phyloP scores from a whole-genome alignment of 2,113 vertebrate genomes.

The Copsychus sechellarum region DNA sequence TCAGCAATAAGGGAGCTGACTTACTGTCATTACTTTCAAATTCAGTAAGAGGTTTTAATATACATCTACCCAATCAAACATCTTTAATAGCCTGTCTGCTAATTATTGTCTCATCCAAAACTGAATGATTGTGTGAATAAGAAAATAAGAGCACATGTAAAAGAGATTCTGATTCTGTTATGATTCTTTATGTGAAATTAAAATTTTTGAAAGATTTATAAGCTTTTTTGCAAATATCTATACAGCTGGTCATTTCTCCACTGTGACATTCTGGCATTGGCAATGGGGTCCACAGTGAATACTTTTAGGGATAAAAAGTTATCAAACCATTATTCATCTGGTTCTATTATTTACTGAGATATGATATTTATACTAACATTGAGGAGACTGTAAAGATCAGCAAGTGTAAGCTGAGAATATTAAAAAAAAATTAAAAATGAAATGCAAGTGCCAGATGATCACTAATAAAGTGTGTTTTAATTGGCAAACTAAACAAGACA shows the following conservation, averaged over 20 bases:
- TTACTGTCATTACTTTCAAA: not conserved
- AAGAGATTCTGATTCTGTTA: not conserved
- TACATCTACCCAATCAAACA: not conserved
- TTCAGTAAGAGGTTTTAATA: accelerated
- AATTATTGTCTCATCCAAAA: not conserved
- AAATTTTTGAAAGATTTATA: not conserved
- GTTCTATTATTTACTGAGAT: not conserved
- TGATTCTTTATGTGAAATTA: not conserved
- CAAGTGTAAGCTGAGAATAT: not conserved
- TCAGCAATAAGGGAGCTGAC: not conserved
- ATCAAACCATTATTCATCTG: not conserved
- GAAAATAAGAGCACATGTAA: not conserved
- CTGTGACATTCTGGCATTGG: not conserved
- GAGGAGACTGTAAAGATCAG: not conserved
- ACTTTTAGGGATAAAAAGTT: not conserved
- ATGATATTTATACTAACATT: not conserved
- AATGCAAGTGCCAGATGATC: not conserved
- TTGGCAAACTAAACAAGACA: not conserved
- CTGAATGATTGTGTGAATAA: not conserved
- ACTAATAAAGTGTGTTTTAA: not conserved
- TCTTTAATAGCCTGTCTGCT: not conserved
- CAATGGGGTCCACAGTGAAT: not conserved
- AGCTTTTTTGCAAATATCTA: not conserved
- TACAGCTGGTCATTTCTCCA: not conserved
- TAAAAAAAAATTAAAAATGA: not conserved